These are phyloP conservation scores for Tiliacea citrago DNA, from an alignment of 2,888 invertebrate species.

Conservation along the genomic window DNA sequence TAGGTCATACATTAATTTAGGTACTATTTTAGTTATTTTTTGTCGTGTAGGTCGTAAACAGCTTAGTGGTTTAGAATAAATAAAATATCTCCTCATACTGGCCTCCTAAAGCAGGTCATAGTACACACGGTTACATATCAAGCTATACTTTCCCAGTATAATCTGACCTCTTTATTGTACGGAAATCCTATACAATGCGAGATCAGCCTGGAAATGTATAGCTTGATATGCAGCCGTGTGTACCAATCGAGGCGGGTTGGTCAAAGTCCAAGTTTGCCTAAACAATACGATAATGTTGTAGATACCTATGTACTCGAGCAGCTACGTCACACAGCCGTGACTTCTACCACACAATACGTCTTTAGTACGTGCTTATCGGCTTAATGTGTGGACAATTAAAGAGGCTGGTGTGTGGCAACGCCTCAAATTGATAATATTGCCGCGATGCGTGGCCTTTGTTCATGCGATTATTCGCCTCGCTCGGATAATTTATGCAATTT, in stretches of 20 bases:
- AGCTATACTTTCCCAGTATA: no score
- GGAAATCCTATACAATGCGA: no score
- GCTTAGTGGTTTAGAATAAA: constrained; percentile 42
- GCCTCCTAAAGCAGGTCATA: constrained; percentile 57
- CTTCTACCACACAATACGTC: constrained; percentile 58
- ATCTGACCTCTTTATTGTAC: no score
- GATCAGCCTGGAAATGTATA: no score
- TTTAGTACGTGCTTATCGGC: constrained; percentile 70
- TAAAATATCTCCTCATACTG: constrained; percentile 58
- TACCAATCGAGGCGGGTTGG: constrained; percentile 32
- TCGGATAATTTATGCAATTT: constrained; percentile 24
- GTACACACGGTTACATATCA: constrained; percentile 1
- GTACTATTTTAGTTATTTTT: neutral
- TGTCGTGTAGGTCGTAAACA: constrained; percentile 14
- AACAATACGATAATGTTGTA: constrained; percentile 35
- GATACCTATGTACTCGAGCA: constrained; percentile 6
- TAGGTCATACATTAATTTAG: neutral
- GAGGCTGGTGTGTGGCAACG: constrained; percentile 63
- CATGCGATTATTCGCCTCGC: constrained; percentile 24
- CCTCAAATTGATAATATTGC: constrained; percentile 57
- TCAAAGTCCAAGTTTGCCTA: constrained; percentile 65
- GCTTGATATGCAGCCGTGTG: no score
- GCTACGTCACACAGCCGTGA: constrained; percentile 59
- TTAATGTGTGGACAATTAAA: constrained; percentile 57
- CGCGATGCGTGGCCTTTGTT: constrained; percentile 49